Conservation (phyloP, 2,797 vertebrate genomes). For the Sarcoramphus papa region DNA sequence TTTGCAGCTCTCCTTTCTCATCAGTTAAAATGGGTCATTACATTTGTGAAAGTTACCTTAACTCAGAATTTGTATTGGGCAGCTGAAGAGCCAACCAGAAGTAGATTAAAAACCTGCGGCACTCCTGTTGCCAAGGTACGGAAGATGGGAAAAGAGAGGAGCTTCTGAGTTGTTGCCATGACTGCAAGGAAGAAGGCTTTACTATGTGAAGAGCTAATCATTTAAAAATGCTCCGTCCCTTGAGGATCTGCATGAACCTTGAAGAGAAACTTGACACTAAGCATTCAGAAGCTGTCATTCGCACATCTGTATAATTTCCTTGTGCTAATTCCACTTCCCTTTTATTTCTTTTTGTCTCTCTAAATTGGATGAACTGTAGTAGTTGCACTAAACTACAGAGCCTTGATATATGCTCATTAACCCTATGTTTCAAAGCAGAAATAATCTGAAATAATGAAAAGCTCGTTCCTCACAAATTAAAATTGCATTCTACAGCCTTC, state of each 20-base stretch:
- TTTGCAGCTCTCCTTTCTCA: neutral
- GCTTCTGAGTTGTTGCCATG: conserved; percentile 73
- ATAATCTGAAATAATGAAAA: conserved; percentile 31
- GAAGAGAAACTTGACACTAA: conserved; percentile 49
- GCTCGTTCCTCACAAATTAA: neutral
- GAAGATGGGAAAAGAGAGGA: conserved; percentile 37
- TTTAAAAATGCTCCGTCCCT: conserved; percentile 53
- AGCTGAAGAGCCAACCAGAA: conserved; percentile 66
- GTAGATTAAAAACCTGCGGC: conserved; percentile 28
- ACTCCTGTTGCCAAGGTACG: conserved; percentile 71
- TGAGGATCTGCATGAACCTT: conserved; percentile 42
- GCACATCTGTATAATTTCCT: conserved; percentile 34
- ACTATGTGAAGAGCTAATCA: conserved; percentile 48
- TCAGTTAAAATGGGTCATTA: neutral
- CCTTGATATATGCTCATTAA: conserved; percentile 3
- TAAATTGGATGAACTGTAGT: conserved; percentile 27
- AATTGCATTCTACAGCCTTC: conserved; percentile 8
- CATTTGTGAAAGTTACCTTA: neutral
- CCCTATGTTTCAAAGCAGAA: conserved; percentile 32
- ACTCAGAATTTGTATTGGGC: conserved; percentile 65
- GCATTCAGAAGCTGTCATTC: conserved; percentile 39
- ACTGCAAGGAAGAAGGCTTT: conserved; percentile 64
- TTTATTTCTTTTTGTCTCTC: conserved; percentile 27
- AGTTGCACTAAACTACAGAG: neutral
- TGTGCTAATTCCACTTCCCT: conserved; percentile 28